Conservation (phyloP, 1,140 invertebrate species). For the Triops cancriformis region DNA sequence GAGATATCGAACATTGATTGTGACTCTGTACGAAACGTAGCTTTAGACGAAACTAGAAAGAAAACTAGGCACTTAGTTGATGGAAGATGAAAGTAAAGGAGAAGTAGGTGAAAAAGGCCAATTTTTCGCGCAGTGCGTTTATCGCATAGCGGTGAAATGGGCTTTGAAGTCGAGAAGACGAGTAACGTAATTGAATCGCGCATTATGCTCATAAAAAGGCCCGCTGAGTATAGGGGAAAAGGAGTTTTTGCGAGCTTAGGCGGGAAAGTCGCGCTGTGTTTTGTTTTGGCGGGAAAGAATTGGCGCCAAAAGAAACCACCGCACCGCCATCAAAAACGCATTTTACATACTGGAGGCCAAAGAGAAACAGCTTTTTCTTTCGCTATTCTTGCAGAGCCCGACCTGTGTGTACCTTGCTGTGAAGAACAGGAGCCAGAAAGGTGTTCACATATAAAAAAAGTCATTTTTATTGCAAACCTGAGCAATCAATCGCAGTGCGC, state of each 20-base stretch:
- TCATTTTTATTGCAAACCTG: no score
- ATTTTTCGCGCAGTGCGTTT: background rate
- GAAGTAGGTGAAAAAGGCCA: background rate
- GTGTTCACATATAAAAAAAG: background rate
- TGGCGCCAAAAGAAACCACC: background rate
- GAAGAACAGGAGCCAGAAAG: background rate
- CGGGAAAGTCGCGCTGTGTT: background rate
- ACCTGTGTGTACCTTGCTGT: background rate
- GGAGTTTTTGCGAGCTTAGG: background rate
- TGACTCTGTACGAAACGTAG: background rate
- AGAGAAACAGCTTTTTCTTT: slow-evolving; percentile 1
- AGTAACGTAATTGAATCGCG: background rate
- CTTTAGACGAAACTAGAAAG: background rate
- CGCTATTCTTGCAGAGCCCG: background rate
- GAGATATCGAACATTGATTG: background rate
- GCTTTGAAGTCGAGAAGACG: background rate
- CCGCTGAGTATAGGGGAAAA: background rate
- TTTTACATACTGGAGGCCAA: background rate
- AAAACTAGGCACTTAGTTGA: background rate
- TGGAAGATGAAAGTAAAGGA: background rate
- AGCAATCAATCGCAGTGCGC: no score
- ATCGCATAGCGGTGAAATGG: background rate
- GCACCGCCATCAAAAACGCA: background rate
- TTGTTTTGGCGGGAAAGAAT: background rate
- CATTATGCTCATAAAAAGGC: background rate